phyloP scores from a whole-genome alignment of 2,888 invertebrate genomes.

The Microplitis deprimator region DNA sequence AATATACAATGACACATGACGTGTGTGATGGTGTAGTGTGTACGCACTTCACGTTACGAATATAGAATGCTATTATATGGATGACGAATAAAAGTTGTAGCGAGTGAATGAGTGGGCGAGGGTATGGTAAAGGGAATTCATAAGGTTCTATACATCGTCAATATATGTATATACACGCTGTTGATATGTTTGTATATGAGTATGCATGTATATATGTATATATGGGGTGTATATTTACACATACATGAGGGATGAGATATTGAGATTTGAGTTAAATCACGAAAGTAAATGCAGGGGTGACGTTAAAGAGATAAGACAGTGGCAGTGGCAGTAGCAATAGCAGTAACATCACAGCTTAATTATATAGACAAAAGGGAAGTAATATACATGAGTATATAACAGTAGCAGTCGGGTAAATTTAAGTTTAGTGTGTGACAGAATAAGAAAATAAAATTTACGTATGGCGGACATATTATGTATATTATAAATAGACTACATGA shows the following conservation, averaged over 20 bases:
- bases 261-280: background rate
- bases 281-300: conserved; percentile 24
- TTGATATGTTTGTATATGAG: background rate
- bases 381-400: conserved; percentile 40
- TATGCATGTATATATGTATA: conserved; percentile 17
- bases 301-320: conserved; percentile 24
- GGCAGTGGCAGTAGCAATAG: background rate
- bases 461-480: conserved; percentile 68
- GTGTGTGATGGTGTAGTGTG: conserved; percentile 30
- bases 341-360: background rate
- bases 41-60: conserved; percentile 21
- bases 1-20: conserved; percentile 32
- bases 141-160: background rate
- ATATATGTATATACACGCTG: too few relatives aligned
- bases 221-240: conserved; percentile 21
- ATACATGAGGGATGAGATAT: background rate
- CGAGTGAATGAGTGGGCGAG: conserved; percentile 28
- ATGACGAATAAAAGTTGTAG: conserved; percentile 29
- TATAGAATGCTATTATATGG: conserved; percentile 20
- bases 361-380: conserved; percentile 30
- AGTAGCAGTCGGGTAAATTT: conserved; percentile 47
- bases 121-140: conserved; percentile 10
- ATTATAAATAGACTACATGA: conserved; percentile 65
- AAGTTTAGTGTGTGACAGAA: conserved; percentile 25
- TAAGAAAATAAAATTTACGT: conserved; percentile 61